Conservation (phyloP, 2,888 invertebrate genomes). For the Tetragonisca angustula region DNA sequence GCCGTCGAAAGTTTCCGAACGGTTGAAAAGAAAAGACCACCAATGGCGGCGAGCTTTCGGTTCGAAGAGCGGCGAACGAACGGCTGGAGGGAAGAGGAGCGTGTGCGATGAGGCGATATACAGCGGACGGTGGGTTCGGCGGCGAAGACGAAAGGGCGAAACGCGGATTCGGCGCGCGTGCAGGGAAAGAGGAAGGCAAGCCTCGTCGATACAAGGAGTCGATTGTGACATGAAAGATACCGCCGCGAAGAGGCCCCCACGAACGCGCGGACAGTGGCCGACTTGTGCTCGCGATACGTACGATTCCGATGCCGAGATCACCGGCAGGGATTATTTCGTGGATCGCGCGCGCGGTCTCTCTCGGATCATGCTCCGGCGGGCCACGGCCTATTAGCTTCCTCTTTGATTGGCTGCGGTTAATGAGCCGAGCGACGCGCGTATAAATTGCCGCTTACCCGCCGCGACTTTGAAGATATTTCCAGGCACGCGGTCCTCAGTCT, state of each 20-base stretch:
- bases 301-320: conserved; percentile 81
- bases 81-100: conserved; percentile 55
- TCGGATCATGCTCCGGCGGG: conserved; percentile 67
- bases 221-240: conserved; percentile 81
- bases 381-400: conserved; percentile 80
- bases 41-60: conserved; percentile 54
- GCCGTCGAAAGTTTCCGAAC: conserved; percentile 9
- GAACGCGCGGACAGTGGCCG: conserved; percentile 76
- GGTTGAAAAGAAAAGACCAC: conserved; percentile 61
- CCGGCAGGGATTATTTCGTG: conserved; percentile 53
- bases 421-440: conserved; percentile 82
- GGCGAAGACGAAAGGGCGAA: conserved; percentile 80
- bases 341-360: conserved; percentile 77
- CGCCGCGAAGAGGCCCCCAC: conserved; percentile 62
- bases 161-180: conserved; percentile 55
- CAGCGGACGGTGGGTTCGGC: conserved; percentile 61
- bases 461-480: conserved; percentile 81
- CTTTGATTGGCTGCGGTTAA: conserved; percentile 83
- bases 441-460: conserved; percentile 80
- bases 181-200: conserved; percentile 36
- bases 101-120: conserved; percentile 81
- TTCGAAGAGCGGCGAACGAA: neutral
- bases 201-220: conserved; percentile 83
- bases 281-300: conserved; percentile 80
- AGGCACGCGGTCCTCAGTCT: conserved; percentile 49